These are phyloP conservation scores for Deroptyus accipitrinus DNA, from an alignment of 2,113 vertebrate species.

Conservation along the genomic window DNA sequence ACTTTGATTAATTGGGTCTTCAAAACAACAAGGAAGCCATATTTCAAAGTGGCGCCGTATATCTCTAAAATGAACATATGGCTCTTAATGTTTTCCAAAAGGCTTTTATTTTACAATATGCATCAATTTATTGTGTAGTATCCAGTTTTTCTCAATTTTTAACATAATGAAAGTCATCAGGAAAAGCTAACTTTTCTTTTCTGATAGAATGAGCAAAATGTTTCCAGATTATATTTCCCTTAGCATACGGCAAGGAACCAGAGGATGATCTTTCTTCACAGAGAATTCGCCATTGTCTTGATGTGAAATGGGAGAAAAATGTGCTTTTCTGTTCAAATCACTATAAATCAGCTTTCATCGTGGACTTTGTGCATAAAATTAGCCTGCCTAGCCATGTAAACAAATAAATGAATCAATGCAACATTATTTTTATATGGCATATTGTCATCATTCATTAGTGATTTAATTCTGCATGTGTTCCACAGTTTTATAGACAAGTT, in stretches of 20 bases:
- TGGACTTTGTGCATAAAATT: constrained; percentile 20
- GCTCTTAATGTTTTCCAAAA: constrained; percentile 26
- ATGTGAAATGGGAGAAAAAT: not conserved
- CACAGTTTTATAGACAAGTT: constrained; percentile 43
- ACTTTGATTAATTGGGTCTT: not conserved
- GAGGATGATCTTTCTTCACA: not conserved
- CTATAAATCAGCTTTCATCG: not conserved
- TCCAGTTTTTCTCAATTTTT: constrained; percentile 30
- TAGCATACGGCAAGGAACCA: not conserved
- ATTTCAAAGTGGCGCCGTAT: not conserved
- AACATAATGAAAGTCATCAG: not conserved
- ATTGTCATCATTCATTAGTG: constrained; percentile 37
- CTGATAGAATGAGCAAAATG: not conserved
- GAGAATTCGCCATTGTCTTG: not conserved
- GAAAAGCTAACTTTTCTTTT: not conserved
- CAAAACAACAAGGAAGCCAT: not conserved
- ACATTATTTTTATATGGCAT: constrained; percentile 28
- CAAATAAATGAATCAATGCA: constrained; percentile 50
- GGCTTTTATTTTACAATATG: constrained; percentile 17
- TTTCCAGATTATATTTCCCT: not conserved
- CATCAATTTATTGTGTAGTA: not conserved
- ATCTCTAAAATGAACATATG: constrained; percentile 13
- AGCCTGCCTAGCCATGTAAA: constrained; percentile 12
- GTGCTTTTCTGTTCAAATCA: constrained; percentile 7
- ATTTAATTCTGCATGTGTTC: constrained; percentile 42